phyloP scores from a whole-genome alignment of 2,797 vertebrate species.

The Euthynnus affinis region DNA sequence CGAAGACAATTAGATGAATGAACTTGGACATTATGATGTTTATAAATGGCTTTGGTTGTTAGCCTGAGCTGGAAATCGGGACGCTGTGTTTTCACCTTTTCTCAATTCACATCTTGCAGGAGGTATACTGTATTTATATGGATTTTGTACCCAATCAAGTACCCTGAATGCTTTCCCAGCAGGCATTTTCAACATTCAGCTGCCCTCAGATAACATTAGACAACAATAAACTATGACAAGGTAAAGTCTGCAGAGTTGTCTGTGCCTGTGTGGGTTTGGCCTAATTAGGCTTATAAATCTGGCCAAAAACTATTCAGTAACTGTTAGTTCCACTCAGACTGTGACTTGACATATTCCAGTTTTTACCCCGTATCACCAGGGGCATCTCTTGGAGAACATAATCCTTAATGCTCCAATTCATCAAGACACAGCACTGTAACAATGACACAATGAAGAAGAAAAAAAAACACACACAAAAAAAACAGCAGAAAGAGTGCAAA shows the following conservation, averaged over 20 bases:
- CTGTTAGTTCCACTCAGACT: conserved; percentile 46
- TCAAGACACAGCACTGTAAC: conserved; percentile 53
- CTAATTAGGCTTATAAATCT: conserved; percentile 73
- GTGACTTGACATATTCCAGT: conserved; percentile 61
- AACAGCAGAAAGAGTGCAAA: conserved; percentile 59
- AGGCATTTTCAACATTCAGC: conserved; percentile 38
- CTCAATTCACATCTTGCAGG: conserved; percentile 12
- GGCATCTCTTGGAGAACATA: conserved; percentile 63
- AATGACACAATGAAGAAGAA: conserved; percentile 47
- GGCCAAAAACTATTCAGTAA: conserved; percentile 44
- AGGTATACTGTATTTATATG: conserved; percentile 21
- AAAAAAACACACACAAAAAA: conserved; percentile 26
- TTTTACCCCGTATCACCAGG: conserved; percentile 64
- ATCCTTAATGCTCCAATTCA: conserved; percentile 69
- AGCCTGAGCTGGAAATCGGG: conserved; percentile 44
- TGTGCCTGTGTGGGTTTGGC: conserved; percentile 21
- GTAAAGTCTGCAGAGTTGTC: conserved; percentile 45
- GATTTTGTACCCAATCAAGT: conserved; percentile 24
- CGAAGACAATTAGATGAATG: conserved; percentile 52
- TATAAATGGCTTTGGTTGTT: conserved; percentile 48
- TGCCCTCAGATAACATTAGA: conserved; percentile 35
- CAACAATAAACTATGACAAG: conserved; percentile 56
- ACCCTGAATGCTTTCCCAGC: conserved; percentile 20
- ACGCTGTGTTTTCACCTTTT: conserved; percentile 23
- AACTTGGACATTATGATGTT: conserved; percentile 56